These are phyloP conservation scores for Danionella cerebrum DNA, from an alignment of 2,113 vertebrate genomes.

Conservation along the genomic window DNA sequence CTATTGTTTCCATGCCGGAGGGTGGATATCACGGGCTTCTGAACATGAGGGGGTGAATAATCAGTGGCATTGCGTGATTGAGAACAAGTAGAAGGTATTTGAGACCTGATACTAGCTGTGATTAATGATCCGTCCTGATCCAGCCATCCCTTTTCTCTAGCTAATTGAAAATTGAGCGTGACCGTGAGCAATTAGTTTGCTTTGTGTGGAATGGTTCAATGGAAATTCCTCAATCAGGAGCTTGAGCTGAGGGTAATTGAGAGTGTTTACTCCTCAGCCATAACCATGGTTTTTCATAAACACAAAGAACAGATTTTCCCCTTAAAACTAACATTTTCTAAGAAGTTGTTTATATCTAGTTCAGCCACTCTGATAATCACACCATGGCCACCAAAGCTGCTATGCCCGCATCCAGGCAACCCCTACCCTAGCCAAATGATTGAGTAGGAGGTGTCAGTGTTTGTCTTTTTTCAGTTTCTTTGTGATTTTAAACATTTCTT, in stretches of 20 bases:
- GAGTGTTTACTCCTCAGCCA: conserved; percentile 8
- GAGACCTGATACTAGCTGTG: conserved; percentile 14
- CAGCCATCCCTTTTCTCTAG: not conserved
- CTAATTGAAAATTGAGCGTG: conserved; percentile 46
- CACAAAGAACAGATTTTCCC: no score
- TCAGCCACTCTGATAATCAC: no score
- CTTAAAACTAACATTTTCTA: no score
- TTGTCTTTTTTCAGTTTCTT: no score
- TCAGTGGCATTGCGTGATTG: conserved; percentile 18
- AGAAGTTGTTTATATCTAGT: no score
- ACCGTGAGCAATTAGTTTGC: conserved; percentile 26
- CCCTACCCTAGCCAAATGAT: no score
- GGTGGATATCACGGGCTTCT: not conserved
- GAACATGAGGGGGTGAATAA: not conserved
- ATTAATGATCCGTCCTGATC: conserved; percentile 15
- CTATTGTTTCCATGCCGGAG: not conserved
- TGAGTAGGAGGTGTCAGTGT: no score
- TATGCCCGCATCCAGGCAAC: no score
- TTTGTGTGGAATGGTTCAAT: conserved; percentile 27
- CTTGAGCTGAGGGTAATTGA: conserved; percentile 3
- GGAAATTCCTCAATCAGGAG: conserved; percentile 21
- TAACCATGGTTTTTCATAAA: not conserved
- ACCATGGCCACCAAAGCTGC: no score
- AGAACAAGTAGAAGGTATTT: conserved; percentile 19
- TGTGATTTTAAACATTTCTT: no score